Percentiles rank a stretch among this genome's conserved stretches.
Evolutionary conservation across 2,113 vertebrate species (phyloP).

Genomic region (Eira barbara): DNA sequence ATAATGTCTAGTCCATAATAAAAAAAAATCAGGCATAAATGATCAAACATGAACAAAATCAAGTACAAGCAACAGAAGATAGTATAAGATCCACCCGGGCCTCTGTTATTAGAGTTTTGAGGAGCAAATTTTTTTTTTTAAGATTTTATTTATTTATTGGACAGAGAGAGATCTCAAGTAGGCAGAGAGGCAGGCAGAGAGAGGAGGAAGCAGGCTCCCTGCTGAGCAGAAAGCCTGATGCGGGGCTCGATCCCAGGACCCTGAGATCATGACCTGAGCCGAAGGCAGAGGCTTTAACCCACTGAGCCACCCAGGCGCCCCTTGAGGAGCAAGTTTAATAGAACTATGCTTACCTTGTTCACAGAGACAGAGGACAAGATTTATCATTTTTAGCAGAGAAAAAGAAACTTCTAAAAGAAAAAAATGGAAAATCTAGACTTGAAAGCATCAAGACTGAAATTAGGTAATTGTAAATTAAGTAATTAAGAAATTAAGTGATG

Average conservation of each 20-base stretch:
- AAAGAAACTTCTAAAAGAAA: neutral
- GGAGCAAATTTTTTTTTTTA: neutral
- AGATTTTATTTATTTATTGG: too few relatives aligned
- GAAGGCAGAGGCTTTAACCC: too few relatives aligned
- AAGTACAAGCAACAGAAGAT: neutral
- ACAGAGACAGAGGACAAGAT: neutral
- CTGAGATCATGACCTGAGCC: too few relatives aligned
- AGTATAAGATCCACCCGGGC: neutral
- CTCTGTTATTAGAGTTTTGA: neutral
- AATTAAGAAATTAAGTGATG: neutral
- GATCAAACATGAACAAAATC: neutral
- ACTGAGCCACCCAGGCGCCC: too few relatives aligned
- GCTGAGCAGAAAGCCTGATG: too few relatives aligned
- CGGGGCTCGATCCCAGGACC: too few relatives aligned
- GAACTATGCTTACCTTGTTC: neutral
- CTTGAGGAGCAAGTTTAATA: neutral
- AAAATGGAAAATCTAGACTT: neutral
- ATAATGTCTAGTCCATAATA: neutral
- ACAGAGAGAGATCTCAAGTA: too few relatives aligned
- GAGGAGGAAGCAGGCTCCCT: too few relatives aligned
- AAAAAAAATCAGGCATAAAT: neutral
- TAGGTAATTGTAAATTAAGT: neutral
- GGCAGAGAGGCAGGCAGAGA: too few relatives aligned
- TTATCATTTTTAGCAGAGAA: slow-evolving; percentile 25
- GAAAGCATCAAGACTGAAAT: neutral